Evolutionary conservation across 1,140 invertebrate species (phyloP).

Genomic region (Scaptomyza graminum): DNA sequence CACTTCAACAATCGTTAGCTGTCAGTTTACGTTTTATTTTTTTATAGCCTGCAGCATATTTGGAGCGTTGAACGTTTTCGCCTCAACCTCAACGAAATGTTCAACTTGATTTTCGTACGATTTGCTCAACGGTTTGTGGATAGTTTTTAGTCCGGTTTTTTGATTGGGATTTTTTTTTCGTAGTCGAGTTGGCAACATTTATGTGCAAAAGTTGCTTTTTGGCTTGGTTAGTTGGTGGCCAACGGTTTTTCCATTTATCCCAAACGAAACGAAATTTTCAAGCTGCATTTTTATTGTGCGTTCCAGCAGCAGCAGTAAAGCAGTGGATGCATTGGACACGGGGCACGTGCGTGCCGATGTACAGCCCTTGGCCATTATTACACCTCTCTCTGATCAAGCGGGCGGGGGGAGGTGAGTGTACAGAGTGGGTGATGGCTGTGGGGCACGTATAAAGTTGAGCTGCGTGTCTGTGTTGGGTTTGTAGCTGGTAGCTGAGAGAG

Average conservation of each 20-base stretch:
- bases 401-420: neutral
- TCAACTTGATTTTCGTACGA: constrained; percentile 72
- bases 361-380: constrained; percentile 75
- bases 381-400: constrained; percentile 45
- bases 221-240: constrained; percentile 42
- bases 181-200: constrained; percentile 56
- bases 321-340: constrained; percentile 52
- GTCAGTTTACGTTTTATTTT: constrained; percentile 35
- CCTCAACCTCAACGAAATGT: constrained; percentile 68
- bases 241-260: constrained; percentile 21
- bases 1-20: constrained; percentile 10
- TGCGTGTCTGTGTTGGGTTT: constrained; percentile 26
- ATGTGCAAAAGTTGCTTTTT: constrained; percentile 56
- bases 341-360: constrained; percentile 61
- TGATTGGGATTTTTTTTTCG: constrained; percentile 12
- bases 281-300: constrained; percentile 57
- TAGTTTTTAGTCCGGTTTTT: constrained; percentile 10
- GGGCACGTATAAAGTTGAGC: constrained; percentile 50
- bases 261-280: constrained; percentile 6
- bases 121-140: constrained; percentile 53
- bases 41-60: constrained; percentile 34
- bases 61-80: constrained; percentile 31
- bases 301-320: constrained; percentile 29
- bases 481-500: constrained; percentile 8
- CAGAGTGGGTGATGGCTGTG: constrained; percentile 12